Base-by-base conservation (phyloP, 2,113 vertebrate species). In the Macroglossus sobrinus region DNA sequence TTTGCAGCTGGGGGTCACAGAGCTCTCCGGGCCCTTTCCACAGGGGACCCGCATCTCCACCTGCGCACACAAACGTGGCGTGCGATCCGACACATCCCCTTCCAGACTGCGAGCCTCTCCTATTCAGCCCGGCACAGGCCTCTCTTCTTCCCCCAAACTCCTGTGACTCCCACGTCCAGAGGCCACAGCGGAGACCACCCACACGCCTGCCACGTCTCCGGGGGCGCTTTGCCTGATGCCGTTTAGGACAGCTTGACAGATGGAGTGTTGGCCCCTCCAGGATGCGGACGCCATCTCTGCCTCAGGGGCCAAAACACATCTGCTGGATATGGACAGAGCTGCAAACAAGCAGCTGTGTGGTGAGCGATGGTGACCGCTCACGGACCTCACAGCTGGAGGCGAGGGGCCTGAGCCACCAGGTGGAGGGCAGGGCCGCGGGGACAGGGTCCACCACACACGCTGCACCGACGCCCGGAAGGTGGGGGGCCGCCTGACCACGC, bases 191-290 rank as follows among this genome's bases (percentile, higher is more conserved):
- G 35, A 45, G 22, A 8, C 11, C 7, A 3, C 38, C 12, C 38
- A 14, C 1, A 13, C 2, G 12, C 10, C 18, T 1, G 0, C 16
- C 14, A 7, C 7, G 4, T 26, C 38, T n/a, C 10, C 0, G 5
- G 13, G 1, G 4, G 47, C 35, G 14, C 59, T 68, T 2, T 4
- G 19, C 61, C 78, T 11, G 55, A 63, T 16, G 10, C 35, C 59
- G 40, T 13, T 24, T 24, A 21, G 43, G 47, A n/a, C 33, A 33
- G 9, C 59, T 88, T 45, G 21, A 38, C 35, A 24, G 16, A 45
- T 26, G 35, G 13, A 33, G 26, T 12, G 21, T 7, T 2, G 3
- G 14, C 30, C 11, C 43, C 57, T 53, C 40, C 4, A 76, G 38
- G 71, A 40, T 45, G 5, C 30, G 45, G 35, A 13, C 50, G 3